phyloP scores from a whole-genome alignment of 92 coral and sea anemone genomes.

The Porites lobata region DNA sequence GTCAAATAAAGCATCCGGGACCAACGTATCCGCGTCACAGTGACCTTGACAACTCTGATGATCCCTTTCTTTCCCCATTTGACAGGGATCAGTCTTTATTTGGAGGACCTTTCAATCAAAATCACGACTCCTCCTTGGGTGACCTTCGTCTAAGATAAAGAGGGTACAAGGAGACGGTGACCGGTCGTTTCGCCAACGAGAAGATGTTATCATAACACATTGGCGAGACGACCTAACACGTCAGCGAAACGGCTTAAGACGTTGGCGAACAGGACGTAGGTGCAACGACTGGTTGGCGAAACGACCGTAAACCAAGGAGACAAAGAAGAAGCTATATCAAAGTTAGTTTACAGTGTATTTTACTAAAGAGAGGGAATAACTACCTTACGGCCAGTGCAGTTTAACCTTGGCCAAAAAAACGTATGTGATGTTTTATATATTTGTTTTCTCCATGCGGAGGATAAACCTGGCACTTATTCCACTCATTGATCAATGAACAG shows the following conservation, averaged over 20 bases:
- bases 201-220: no score
- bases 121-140: slow-evolving; percentile 76
- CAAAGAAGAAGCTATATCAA: no score
- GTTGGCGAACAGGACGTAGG: no score
- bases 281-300: no score
- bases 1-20: slow-evolving; percentile 71
- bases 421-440: neutral
- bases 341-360: no score
- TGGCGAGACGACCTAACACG: no score
- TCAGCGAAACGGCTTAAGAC: no score
- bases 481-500: neutral
- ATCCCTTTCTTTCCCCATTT: slow-evolving; percentile 83
- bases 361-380: no score
- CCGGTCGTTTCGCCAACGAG: no score
- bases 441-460: neutral
- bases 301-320: no score
- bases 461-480: neutral
- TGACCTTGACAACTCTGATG: slow-evolving; percentile 77
- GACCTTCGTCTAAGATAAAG: slow-evolving; percentile 80
- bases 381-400: neutral
- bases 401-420: neutral
- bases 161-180: neutral
- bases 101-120: slow-evolving; percentile 87
- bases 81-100: slow-evolving; percentile 85
- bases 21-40: slow-evolving; percentile 66